Evolutionary conservation across 2,888 invertebrate species (phyloP).

Genomic region (Myopa tessellatipennis): DNA sequence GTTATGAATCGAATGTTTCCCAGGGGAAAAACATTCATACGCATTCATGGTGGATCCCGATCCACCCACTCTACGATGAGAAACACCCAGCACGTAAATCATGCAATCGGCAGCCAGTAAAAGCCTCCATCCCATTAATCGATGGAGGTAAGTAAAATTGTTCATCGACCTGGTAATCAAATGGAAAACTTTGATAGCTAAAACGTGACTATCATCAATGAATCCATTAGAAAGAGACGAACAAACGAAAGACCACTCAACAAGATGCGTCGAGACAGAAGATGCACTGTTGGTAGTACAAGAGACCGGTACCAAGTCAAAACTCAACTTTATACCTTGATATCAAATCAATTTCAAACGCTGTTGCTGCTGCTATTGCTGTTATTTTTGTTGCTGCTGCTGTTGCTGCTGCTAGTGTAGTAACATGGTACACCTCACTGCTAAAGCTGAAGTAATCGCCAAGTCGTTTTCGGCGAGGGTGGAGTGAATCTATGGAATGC

Average conservation of each 20-base stretch:
- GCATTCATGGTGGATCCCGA: too few species aligned
- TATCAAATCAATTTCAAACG: not conserved
- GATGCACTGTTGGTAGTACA: not conserved
- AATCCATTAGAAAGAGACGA: constrained; percentile 34
- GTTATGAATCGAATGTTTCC: too few species aligned
- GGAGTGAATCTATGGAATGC: not conserved
- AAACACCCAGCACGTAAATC: not conserved
- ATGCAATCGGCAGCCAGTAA: too few species aligned
- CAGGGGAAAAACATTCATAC: too few species aligned
- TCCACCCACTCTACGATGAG: too few species aligned
- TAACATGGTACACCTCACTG: not conserved
- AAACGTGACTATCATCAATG: constrained; percentile 51
- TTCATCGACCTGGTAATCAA: constrained; percentile 34
- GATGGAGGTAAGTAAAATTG: constrained; percentile 1
- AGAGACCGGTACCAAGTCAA: not conserved
- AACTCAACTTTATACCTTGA: not conserved
- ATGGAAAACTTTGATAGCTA: constrained; percentile 46
- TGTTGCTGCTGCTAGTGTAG: not conserved
- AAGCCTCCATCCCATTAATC: not conserved
- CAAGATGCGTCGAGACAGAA: not conserved
- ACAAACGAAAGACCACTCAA: not conserved
- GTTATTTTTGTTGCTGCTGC: not conserved
- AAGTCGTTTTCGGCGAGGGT: not conserved
- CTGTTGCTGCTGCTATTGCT: not conserved
- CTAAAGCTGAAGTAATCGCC: not conserved